Evolutionary conservation across 2,888 invertebrate genomes (phyloP), one percentile per base, ranked within the genome.

Genomic region (Heliconius aoede): DNA sequence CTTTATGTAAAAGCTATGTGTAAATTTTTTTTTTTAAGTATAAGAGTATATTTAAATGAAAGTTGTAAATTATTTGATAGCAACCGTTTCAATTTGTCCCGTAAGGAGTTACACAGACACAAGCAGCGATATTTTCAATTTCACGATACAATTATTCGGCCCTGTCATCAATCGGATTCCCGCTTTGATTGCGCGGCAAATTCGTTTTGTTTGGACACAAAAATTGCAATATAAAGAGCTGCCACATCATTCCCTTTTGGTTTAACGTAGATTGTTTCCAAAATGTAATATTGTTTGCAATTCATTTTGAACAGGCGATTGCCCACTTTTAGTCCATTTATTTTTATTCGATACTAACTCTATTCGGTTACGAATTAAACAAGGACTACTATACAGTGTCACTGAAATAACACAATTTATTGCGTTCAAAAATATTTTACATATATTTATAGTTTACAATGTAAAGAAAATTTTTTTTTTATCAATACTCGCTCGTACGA

Each of bases 181-280:
- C 90, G 93, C 92, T 94, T 94, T 94, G 94, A 94, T 94, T 94
- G 94, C 93, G 92, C 91, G 91, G 93, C 93, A 93, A 94, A 94
- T 93, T 94, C 91, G 93, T 93, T 94, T 94, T 94, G 94, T 94
- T 94, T 94, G 92, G 90, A 92, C 91, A 92, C 93, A 94, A 94
- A 94, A 94, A 93, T 94, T 94, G 94, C 94, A 94, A 94, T 94
- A 93, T 93, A 94, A 93, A 94, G 93, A 93, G 93, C 92, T 91
- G 92, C 93, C 94, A 94, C 94, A 94, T 94, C 94, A 94, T 94
- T 93, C 94, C 93, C 92, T 91, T 94, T 93, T 88, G 91, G 93
- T 91, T 93, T 92, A 91, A 91, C 93, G 92, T 94, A 92, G 92
- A 94, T 94, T 93, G 93, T 90, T 90, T 90, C 92, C 91, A 92